Conservation (phyloP, 2,113 vertebrate genomes). For the Stercorarius parasiticus region DNA sequence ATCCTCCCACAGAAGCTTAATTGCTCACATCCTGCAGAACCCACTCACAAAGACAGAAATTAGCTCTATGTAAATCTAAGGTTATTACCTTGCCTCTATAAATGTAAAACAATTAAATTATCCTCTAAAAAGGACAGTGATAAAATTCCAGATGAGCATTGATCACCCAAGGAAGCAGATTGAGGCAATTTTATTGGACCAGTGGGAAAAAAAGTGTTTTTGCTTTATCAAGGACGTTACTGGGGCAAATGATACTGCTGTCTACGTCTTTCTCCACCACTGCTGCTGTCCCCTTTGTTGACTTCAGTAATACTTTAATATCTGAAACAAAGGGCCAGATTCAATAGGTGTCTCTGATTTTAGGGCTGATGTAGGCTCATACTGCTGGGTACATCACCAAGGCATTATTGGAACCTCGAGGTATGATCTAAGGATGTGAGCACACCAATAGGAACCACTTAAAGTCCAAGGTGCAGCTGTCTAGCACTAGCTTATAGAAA, state of each 20-base stretch:
- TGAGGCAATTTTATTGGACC: slow-evolving; percentile 5
- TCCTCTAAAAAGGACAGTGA: slow-evolving; percentile 53
- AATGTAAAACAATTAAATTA: slow-evolving; percentile 45
- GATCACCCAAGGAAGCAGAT: slow-evolving; percentile 29
- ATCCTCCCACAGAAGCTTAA: slow-evolving; percentile 58
- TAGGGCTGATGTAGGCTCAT: background rate
- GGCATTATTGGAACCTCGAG: background rate
- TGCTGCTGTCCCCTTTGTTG: background rate
- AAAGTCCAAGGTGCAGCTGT: background rate
- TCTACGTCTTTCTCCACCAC: background rate
- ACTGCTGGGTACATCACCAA: background rate
- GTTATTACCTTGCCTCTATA: slow-evolving; percentile 45
- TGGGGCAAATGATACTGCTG: background rate
- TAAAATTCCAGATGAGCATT: slow-evolving; percentile 41
- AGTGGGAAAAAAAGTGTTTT: background rate
- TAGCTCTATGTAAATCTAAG: slow-evolving; percentile 56
- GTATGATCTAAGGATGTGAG: background rate
- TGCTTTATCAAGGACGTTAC: background rate
- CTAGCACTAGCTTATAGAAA: background rate
- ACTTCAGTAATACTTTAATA: background rate
- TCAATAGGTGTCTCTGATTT: background rate
- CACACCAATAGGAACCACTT: background rate
- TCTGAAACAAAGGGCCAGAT: background rate
- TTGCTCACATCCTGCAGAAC: slow-evolving; percentile 47
- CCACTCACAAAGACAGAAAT: slow-evolving; percentile 53